Evolutionary conservation across 2,888 invertebrate genomes (phyloP).

Genomic region (Salpingus planirostris): DNA sequence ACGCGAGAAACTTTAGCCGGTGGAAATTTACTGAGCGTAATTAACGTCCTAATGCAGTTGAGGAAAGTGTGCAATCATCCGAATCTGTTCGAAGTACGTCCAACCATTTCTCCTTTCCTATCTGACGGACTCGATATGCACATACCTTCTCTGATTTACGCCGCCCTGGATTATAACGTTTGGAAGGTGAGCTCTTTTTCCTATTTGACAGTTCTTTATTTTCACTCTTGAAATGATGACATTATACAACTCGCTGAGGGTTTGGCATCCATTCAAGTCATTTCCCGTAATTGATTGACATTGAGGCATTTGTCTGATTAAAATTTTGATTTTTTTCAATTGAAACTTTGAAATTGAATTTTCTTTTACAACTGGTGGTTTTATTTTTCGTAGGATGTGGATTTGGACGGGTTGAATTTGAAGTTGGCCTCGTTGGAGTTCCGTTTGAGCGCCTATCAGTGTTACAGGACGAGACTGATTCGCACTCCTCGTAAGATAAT

Average conservation of each 20-base stretch:
- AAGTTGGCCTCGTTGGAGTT: conserved; percentile 57
- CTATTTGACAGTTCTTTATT: conserved; percentile 1
- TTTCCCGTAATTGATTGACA: conserved; percentile 20
- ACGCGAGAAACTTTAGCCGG: conserved; percentile 88
- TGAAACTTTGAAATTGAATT: conserved; percentile 6
- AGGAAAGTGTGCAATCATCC: conserved; percentile 98
- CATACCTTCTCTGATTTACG: conserved; percentile 64
- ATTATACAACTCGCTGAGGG: conserved; percentile 22
- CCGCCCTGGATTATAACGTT: conserved; percentile 62
- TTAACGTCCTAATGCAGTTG: conserved; percentile 94
- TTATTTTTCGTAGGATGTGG: conserved; percentile 50
- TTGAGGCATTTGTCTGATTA: conserved; percentile 35
- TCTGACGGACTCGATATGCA: conserved; percentile 65
- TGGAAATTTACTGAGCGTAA: conserved; percentile 90
- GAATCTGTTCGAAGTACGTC: conserved; percentile 93
- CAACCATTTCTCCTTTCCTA: conserved; percentile 89
- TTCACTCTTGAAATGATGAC: conserved; percentile 20
- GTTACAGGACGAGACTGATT: conserved; percentile 74
- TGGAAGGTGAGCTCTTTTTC: conserved; percentile 57
- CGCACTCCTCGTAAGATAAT: conserved; percentile 63
- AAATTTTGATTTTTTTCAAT: conserved; percentile 8
- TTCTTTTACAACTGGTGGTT: conserved; percentile 4
- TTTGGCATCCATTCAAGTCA: conserved; percentile 31
- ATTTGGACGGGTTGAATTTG: conserved; percentile 56
- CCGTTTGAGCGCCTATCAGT: conserved; percentile 67